Evolutionary conservation across 2,113 vertebrate genomes (phyloP).

Genomic region (Daphoenositta chrysoptera): DNA sequence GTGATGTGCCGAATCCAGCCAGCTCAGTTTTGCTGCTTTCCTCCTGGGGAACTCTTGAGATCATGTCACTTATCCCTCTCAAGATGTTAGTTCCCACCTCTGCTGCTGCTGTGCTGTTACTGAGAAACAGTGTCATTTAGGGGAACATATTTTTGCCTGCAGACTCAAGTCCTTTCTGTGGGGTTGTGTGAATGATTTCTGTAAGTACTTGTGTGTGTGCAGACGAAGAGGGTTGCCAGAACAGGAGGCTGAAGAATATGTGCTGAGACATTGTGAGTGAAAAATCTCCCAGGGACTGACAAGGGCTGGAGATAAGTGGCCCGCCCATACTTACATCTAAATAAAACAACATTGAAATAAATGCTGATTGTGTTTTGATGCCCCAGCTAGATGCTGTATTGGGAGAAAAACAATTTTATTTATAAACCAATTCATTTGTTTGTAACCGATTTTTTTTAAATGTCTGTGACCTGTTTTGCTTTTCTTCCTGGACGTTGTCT

Average conservation of each 20-base stretch:
- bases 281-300: not conserved
- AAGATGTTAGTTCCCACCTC: not conserved
- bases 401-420: not conserved
- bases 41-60: not conserved
- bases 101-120: not conserved
- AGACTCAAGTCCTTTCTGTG: not conserved
- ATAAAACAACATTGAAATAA: not conserved
- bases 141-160: not conserved
- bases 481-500: not conserved
- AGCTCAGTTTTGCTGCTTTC: not conserved
- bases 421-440: not conserved
- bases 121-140: not conserved
- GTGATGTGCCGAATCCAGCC: not conserved
- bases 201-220: not conserved
- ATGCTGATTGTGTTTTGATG: not conserved
- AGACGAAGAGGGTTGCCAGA: not conserved
- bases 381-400: not conserved
- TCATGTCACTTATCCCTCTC: not conserved
- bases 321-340: not conserved
- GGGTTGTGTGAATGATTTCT: not conserved
- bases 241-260: not conserved
- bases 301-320: not conserved
- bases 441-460: accelerated
- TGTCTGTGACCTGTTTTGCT: not conserved
- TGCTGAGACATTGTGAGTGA: not conserved